Evolutionary conservation across 2,888 invertebrate genomes (phyloP).

Genomic region (Acanthosepion esculentum): DNA sequence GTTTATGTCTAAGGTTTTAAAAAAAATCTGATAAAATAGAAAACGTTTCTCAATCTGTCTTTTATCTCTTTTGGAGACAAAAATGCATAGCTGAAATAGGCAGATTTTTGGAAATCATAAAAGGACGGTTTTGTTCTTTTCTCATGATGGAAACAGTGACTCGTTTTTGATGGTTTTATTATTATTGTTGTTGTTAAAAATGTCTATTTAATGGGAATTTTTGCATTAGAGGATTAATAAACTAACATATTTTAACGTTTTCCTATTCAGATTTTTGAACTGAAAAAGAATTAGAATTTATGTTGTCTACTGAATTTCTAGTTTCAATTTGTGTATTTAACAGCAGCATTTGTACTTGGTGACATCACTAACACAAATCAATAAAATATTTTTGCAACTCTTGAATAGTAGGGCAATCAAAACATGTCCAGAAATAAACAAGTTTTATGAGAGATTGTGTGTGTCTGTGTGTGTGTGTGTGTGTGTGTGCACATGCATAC

Average conservation of each 20-base stretch:
- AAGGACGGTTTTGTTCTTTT: neutral
- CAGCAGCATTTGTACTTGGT: neutral
- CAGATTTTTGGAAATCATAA: neutral
- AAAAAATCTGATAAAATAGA: too few species aligned
- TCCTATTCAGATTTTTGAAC: neutral
- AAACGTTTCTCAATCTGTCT: too few species aligned
- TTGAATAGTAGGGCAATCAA: neutral
- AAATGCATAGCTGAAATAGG: neutral
- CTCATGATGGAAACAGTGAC: neutral
- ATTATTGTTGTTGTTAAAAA: too few species aligned
- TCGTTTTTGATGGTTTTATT: too few species aligned
- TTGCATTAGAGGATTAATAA: too few species aligned
- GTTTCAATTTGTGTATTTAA: neutral
- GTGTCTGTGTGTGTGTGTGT: too few species aligned
- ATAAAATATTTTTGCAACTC: neutral
- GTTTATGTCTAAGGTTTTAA: too few species aligned
- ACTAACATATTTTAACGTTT: neutral
- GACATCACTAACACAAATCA: neutral
- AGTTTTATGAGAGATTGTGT: too few species aligned
- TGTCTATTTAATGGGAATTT: too few species aligned
- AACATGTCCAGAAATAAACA: neutral
- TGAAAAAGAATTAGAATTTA: too few species aligned
- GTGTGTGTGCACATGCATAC: too few species aligned
- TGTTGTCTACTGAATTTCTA: neutral
- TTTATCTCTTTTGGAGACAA: neutral